Conservation (phyloP, 2,797 vertebrate genomes). For the Clangula hyemalis region DNA sequence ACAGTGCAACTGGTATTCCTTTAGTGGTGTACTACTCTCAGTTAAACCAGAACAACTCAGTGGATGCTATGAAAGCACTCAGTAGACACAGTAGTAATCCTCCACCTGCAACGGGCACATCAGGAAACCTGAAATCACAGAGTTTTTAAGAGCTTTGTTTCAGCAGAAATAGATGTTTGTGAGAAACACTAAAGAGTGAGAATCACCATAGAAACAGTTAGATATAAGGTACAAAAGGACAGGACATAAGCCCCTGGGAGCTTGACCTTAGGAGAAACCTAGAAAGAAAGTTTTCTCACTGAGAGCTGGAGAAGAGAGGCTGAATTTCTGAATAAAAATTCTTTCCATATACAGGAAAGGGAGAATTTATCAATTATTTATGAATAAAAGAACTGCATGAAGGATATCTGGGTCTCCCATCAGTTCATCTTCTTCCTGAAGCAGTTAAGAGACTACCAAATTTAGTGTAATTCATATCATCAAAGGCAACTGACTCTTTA, state of each 20-base stretch:
- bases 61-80: neutral
- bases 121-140: neutral
- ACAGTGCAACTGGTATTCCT: neutral
- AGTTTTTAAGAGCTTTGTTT: constrained; percentile 25
- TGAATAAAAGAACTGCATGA: neutral
- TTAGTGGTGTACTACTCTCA: neutral
- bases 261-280: neutral
- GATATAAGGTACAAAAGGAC: neutral
- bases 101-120: neutral
- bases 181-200: neutral
- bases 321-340: constrained; percentile 45
- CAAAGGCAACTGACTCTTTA: neutral
- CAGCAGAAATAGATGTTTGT: neutral
- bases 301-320: neutral
- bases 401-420: neutral
- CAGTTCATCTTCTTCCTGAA: constrained; percentile 10
- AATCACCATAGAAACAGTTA: constrained; percentile 25
- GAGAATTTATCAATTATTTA: constrained; percentile 30
- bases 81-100: neutral
- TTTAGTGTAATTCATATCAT: neutral
- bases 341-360: neutral
- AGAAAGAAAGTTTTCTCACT: neutral
- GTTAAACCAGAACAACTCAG: neutral
- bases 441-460: neutral
- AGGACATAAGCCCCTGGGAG: constrained; percentile 22